These are phyloP conservation scores for Ceratotherium simum DNA, from an alignment of 2,113 vertebrate genomes.

Conservation along the genomic window DNA sequence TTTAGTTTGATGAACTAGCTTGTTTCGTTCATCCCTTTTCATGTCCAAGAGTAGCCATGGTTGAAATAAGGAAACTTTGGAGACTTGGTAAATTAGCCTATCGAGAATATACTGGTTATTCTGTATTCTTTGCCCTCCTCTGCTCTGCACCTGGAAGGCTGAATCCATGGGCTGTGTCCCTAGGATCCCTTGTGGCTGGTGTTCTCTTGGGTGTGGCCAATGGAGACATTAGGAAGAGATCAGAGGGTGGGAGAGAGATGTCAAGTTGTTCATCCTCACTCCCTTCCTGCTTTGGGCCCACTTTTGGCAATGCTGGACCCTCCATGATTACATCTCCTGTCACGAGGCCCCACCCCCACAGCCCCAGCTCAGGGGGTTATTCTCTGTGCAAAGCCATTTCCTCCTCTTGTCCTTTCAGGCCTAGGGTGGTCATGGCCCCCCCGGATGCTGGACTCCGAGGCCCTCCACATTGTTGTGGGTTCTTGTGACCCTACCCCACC, in stretches of 20 bases:
- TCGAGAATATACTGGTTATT: neutral
- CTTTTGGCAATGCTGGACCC: neutral
- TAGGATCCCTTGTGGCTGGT: neutral
- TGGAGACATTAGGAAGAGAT: neutral
- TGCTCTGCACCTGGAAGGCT: neutral
- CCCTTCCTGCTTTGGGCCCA: neutral
- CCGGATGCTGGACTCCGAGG: fast-evolving
- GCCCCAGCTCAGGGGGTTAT: neutral
- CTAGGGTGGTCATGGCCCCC: neutral
- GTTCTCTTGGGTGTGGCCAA: neutral
- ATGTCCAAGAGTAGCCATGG: neutral
- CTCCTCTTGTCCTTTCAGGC: neutral
- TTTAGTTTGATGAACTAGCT: neutral
- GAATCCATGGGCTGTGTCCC: neutral
- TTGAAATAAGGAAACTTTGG: neutral
- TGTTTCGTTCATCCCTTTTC: neutral
- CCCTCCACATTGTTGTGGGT: too few relatives aligned
- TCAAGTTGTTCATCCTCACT: fast-evolving
- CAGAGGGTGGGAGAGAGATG: neutral
- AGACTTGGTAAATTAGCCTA: neutral
- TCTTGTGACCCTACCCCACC: too few relatives aligned
- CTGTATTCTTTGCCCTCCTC: neutral
- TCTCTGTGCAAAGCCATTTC: neutral
- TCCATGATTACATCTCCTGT: too few relatives aligned
- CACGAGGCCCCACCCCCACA: fast-evolving